Conservation (phyloP, 2,113 vertebrate genomes). For the Canis aureus region DNA sequence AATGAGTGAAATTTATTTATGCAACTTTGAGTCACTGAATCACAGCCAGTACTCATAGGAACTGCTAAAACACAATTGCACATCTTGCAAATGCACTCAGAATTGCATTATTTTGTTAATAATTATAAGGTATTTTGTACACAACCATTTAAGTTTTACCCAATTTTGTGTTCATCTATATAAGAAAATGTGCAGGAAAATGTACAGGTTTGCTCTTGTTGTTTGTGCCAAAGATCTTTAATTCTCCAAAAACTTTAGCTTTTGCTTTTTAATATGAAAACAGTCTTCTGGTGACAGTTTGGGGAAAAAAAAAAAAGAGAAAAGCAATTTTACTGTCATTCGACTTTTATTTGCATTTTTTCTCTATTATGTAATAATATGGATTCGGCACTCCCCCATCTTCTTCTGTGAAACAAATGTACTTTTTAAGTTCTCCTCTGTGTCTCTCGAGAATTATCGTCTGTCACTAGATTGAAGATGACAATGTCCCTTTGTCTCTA, state of each 20-base stretch:
- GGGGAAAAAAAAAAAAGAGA: not conserved
- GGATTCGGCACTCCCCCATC: not conserved
- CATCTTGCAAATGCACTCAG: not conserved
- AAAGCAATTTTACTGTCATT: not conserved
- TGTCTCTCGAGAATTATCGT: not conserved
- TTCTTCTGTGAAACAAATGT: not conserved
- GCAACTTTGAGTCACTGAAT: not conserved
- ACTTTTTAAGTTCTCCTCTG: not conserved
- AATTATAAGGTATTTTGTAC: not conserved
- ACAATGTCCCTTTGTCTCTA: not conserved
- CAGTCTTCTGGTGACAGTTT: not conserved
- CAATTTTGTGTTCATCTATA: not conserved
- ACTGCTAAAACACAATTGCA: not conserved
- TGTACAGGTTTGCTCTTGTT: not conserved
- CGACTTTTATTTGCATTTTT: not conserved
- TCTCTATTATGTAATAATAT: not conserved
- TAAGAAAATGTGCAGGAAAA: slow-evolving; percentile 1
- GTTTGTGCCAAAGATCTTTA: not conserved
- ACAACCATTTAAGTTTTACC: not conserved
- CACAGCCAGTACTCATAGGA: not conserved
- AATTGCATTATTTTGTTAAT: not conserved
- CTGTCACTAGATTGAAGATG: not conserved
- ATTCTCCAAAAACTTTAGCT: not conserved
- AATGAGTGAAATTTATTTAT: not conserved
- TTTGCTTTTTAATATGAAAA: slow-evolving; percentile 26